Conservation (phyloP, 2,797 vertebrate genomes). For the Poecilia velifera region DNA sequence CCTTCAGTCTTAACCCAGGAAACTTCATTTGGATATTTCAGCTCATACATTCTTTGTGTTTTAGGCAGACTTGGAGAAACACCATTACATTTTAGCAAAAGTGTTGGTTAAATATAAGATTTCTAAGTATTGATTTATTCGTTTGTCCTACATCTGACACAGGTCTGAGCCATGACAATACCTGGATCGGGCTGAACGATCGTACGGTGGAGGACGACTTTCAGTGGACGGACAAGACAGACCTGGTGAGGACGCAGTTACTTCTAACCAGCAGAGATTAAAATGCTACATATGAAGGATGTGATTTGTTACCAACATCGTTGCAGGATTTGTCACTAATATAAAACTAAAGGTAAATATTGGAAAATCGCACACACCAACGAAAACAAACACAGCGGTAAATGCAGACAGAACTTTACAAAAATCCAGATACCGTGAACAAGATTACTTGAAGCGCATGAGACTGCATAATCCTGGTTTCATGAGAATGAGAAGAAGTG, state of each 20-base stretch:
- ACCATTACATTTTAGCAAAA: no score
- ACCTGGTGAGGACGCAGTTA: slow-evolving; percentile 80
- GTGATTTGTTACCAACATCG: not conserved
- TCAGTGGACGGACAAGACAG: slow-evolving; percentile 96
- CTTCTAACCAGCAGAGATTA: not conserved
- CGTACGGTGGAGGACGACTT: slow-evolving; percentile 96
- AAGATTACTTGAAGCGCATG: no score
- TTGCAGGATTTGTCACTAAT: not conserved
- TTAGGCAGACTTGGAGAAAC: not conserved
- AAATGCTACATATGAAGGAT: not conserved
- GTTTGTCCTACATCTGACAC: slow-evolving; percentile 9
- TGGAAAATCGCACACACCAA: no score
- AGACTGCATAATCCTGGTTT: not conserved
- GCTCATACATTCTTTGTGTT: not conserved
- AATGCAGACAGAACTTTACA: no score
- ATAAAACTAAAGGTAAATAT: no score
- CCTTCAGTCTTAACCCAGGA: not conserved
- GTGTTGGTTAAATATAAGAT: not conserved
- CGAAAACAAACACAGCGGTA: no score
- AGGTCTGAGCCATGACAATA: slow-evolving; percentile 95
- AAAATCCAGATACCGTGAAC: no score
- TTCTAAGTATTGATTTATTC: not conserved
- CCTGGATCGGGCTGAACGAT: slow-evolving; percentile 96
- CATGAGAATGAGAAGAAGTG: not conserved
- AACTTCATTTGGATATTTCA: not conserved